A percentile compares a stretch with the other conserved stretches of the same genome.
These are phyloP conservation scores for Grammomys surdaster DNA, from an alignment of 2,113 vertebrate species.

Conservation along the genomic window DNA sequence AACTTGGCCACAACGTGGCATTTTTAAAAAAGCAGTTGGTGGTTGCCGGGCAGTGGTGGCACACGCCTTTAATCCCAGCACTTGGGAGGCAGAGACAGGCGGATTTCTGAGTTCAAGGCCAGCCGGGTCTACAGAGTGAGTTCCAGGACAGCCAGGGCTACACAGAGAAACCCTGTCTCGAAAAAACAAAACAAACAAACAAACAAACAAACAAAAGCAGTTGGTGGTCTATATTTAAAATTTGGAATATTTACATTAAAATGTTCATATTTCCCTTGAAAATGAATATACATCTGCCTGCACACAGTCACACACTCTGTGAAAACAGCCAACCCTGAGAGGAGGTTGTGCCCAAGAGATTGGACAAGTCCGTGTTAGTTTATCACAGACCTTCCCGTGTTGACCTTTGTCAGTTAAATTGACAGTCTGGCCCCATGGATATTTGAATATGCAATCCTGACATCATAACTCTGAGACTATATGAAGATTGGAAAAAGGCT, in stretches of 20 bases:
- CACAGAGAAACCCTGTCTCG: too few relatives aligned
- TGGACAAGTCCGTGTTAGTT: background rate
- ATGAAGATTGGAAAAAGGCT: background rate
- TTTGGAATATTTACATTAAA: background rate
- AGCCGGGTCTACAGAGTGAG: too few relatives aligned
- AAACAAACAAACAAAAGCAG: background rate
- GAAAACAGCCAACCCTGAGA: background rate
- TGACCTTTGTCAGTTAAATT: background rate
- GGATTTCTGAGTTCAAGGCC: too few relatives aligned
- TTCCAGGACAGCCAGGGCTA: too few relatives aligned
- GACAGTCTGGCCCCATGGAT: background rate
- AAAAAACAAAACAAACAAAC: too few relatives aligned
- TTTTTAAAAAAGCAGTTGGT: background rate
- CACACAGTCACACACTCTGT: background rate
- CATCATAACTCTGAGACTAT: background rate
- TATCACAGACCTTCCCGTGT: background rate
- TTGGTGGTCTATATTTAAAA: background rate
- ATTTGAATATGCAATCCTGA: background rate
- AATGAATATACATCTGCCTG: constrained; percentile 10
- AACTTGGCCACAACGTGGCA: background rate
- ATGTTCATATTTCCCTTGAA: constrained; percentile 17
- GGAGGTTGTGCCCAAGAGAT: background rate
- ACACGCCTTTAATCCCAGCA: too few relatives aligned
- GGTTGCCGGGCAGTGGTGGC: too few relatives aligned
- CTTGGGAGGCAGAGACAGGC: too few relatives aligned